Conservation (phyloP, 2,113 vertebrate genomes). For the Theristicus caerulescens region DNA sequence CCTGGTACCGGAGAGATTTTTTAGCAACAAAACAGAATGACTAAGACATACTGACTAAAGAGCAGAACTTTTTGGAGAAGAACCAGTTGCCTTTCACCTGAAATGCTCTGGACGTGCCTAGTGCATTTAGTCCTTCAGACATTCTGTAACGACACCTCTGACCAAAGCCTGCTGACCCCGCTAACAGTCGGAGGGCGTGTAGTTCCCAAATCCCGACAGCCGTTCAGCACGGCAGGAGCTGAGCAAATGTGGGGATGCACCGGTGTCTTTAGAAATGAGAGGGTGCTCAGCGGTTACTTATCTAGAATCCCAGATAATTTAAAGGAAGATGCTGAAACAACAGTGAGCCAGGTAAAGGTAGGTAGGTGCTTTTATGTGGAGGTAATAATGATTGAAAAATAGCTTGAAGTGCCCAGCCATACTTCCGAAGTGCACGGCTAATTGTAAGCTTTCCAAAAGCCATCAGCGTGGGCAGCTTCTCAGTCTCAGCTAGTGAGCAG, state of each 20-base stretch:
- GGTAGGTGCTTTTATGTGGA: not conserved
- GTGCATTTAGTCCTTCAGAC: not conserved
- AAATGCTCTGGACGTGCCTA: not conserved
- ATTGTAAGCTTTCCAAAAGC: not conserved
- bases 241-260: not conserved
- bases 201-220: too few species aligned
- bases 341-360: not conserved
- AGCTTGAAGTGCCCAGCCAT: too few species aligned
- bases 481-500: not conserved
- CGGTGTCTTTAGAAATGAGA: not conserved
- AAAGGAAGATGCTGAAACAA: not conserved
- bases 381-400: not conserved
- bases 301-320: not conserved
- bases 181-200: not conserved
- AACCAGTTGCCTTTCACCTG: not conserved
- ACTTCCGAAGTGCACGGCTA: not conserved
- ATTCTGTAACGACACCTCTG: not conserved
- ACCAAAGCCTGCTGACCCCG: not conserved
- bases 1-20: not conserved
- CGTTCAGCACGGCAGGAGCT: not conserved
- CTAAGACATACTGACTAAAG: not conserved
- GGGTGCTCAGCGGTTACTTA: not conserved
- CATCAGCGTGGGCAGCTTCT: not conserved
- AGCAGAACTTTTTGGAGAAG: not conserved
- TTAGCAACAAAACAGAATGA: not conserved